These are phyloP conservation scores for Elymnias hypermnestra DNA, from an alignment of 1,140 invertebrate species.

Conservation along the genomic window DNA sequence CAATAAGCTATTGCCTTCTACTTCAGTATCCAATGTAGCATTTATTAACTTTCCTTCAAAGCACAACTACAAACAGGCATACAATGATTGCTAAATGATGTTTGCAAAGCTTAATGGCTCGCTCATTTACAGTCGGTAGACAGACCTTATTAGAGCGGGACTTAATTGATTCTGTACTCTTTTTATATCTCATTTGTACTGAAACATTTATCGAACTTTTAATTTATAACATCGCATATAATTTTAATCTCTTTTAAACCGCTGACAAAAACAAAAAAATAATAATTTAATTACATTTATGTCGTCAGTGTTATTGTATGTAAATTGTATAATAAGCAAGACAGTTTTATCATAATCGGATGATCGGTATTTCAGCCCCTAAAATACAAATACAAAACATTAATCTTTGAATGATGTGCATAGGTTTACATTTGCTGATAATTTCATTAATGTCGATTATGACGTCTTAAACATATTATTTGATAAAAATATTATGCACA, in stretches of 20 bases:
- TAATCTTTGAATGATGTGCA: too few species aligned
- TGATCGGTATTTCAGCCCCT: too few species aligned
- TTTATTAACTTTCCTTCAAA: constrained; percentile 1
- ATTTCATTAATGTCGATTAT: too few species aligned
- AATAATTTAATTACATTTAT: too few species aligned
- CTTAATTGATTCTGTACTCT: background rate
- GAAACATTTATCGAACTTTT: background rate
- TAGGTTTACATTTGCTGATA: too few species aligned
- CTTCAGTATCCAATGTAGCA: background rate
- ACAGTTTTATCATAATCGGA: too few species aligned
- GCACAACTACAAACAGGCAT: background rate
- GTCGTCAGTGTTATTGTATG: too few species aligned
- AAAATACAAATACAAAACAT: too few species aligned
- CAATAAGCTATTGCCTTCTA: background rate
- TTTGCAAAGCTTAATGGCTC: constrained; percentile 5
- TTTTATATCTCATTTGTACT: background rate
- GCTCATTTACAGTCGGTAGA: constrained; percentile 8
- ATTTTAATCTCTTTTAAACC: background rate
- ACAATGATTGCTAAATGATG: constrained; percentile 5
- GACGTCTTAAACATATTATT: too few species aligned
- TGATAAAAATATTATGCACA: too few species aligned
- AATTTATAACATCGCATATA: background rate
- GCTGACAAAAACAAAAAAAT: too few species aligned
- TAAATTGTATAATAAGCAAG: too few species aligned
- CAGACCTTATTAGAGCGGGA: background rate